A percentile compares a stretch with the other conserved stretches of the same genome.
Conservation (phyloP, 2,113 vertebrate genomes). For the Thomomys bottae region DNA sequence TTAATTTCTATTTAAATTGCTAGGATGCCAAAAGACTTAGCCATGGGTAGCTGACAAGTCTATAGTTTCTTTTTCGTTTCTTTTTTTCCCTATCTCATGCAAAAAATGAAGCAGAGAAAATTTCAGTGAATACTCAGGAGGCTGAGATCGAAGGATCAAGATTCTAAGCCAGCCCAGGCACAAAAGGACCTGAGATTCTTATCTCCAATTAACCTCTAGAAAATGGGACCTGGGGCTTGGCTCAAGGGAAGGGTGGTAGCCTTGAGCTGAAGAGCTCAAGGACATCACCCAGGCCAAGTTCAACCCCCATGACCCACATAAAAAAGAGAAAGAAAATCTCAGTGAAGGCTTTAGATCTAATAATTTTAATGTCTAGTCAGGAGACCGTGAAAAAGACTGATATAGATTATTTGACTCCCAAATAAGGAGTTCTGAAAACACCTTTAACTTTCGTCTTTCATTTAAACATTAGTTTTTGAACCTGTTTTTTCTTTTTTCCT, state of each 20-base stretch:
- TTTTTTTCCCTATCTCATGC: background rate
- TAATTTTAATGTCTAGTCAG: background rate
- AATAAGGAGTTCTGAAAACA: background rate
- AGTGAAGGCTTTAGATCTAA: background rate
- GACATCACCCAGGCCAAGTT: no score
- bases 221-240: no score
- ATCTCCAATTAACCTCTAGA: no score
- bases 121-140: background rate
- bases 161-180: no score
- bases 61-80: constrained; percentile 19
- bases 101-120: background rate
- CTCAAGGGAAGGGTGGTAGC: no score
- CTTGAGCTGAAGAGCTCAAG: no score
- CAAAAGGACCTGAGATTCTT: no score
- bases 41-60: background rate
- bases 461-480: constrained; percentile 41
- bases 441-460: background rate
- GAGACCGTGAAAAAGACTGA: background rate
- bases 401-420: no score
- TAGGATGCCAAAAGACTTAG: constrained; percentile 10
- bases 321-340: background rate
- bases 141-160: no score
- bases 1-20: constrained; percentile 11
- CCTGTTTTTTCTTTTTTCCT: background rate
- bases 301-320: no score